phyloP scores from a whole-genome alignment of 2,888 invertebrate species.

The Nephrotoma appendiculata region DNA sequence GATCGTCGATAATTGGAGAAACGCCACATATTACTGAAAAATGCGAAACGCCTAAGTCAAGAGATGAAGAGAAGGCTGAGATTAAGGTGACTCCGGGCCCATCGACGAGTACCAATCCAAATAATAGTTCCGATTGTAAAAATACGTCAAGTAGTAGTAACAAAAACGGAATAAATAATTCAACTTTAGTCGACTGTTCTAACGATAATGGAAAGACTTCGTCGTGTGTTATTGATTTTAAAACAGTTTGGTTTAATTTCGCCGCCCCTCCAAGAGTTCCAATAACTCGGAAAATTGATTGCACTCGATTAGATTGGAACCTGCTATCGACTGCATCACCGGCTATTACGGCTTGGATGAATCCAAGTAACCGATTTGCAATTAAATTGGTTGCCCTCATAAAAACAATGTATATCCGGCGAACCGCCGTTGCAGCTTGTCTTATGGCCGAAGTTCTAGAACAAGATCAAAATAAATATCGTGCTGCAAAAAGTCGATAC shows the following conservation, averaged over 20 bases:
- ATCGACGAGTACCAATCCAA: background rate
- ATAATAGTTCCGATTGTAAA: background rate
- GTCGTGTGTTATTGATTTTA: slow-evolving; percentile 76
- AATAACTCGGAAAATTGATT: slow-evolving; percentile 87
- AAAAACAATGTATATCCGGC: slow-evolving; percentile 60
- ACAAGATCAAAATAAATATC: slow-evolving; percentile 48
- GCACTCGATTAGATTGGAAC: slow-evolving; percentile 92
- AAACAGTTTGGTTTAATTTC: slow-evolving; percentile 93
- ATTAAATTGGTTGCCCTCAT: slow-evolving; percentile 70
- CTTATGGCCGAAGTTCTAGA: slow-evolving; percentile 92
- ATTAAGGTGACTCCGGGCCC: background rate
- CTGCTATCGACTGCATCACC: slow-evolving; percentile 89
- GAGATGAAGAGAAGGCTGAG: background rate
- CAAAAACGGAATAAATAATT: background rate
- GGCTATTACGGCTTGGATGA: slow-evolving; percentile 96
- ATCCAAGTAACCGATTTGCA: slow-evolving; percentile 82
- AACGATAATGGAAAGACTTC: slow-evolving; percentile 64
- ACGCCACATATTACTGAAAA: background rate
- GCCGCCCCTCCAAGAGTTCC: slow-evolving; percentile 92
- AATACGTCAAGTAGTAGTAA: background rate
- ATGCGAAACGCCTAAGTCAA: background rate
- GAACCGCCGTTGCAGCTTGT: slow-evolving; percentile 80
- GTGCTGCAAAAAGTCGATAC: slow-evolving; percentile 52
- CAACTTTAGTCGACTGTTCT: slow-evolving; percentile 16
- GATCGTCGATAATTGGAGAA: slow-evolving; percentile 19